phyloP scores from a whole-genome alignment of 2,797 vertebrate genomes.

The Phoeniculus purpureus region DNA sequence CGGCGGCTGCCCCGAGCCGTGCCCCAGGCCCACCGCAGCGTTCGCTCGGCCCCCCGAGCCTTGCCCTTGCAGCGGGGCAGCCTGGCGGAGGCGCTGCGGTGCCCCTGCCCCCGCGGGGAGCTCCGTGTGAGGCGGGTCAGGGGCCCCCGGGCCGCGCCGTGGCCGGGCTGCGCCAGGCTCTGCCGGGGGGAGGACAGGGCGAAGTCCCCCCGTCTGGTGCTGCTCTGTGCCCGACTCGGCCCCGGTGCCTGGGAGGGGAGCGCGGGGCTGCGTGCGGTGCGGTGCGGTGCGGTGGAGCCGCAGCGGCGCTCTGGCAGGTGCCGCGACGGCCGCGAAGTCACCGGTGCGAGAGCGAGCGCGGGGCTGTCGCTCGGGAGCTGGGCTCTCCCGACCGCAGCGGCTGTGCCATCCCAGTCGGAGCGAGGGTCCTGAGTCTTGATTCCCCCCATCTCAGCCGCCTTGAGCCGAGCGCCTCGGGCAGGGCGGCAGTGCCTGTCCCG shows the following conservation, averaged over 20 bases:
- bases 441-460: slow-evolving; percentile 80
- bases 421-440: slow-evolving; percentile 84
- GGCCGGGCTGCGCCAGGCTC: too few species aligned
- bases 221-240: too few species aligned
- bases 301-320: slow-evolving; percentile 73
- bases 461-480: slow-evolving; percentile 74
- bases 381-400: slow-evolving; percentile 8
- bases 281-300: slow-evolving; percentile 66
- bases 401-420: slow-evolving; percentile 71
- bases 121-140: background rate
- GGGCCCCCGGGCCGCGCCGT: background rate
- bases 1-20: too few species aligned
- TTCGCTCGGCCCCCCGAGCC: background rate
- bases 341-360: slow-evolving; percentile 65
- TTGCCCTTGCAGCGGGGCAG: background rate
- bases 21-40: background rate
- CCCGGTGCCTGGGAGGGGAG: rapidly evolving
- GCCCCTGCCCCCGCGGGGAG: background rate
- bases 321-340: slow-evolving; percentile 71
- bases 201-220: rapidly evolving
- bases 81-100: rapidly evolving
- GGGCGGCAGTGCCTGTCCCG: slow-evolving; percentile 72
- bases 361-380: slow-evolving; percentile 76
- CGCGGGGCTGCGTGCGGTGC: too few species aligned
- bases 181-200: too few species aligned